A percentile compares a stretch with the other conserved stretches of the same genome.
Evolutionary conservation across 2,797 vertebrate species (phyloP).

Genomic region (Cryptoblepharus egeriae): DNA sequence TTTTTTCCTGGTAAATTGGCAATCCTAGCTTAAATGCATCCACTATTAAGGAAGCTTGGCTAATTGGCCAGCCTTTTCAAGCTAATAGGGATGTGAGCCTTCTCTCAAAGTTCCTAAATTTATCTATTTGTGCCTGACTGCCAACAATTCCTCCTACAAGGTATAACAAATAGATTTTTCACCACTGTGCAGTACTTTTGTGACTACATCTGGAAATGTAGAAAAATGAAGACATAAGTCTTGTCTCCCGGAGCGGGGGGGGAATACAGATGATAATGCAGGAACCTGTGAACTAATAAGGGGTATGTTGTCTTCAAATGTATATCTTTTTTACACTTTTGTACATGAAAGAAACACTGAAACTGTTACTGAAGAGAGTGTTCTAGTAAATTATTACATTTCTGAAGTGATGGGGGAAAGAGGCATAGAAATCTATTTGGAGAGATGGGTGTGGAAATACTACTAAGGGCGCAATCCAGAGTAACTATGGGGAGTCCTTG

Average conservation of each 20-base stretch:
- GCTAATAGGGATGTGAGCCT: not conserved
- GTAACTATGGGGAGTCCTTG: too few relatives aligned
- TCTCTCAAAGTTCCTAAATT: not conserved
- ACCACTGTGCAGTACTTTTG: not conserved
- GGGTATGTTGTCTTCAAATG: not conserved
- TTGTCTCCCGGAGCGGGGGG: not conserved
- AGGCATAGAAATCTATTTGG: not conserved
- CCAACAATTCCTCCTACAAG: not conserved
- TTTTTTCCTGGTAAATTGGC: not conserved
- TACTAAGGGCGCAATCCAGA: too few relatives aligned
- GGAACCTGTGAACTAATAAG: not conserved
- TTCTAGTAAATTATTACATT: not conserved
- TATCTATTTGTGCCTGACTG: not conserved
- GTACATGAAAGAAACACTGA: not conserved
- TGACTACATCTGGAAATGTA: not conserved
- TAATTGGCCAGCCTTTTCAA: not conserved
- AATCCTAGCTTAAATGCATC: not conserved
- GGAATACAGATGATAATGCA: not conserved
- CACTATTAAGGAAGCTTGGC: not conserved
- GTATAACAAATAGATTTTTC: not conserved
- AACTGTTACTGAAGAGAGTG: not conserved
- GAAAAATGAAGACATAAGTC: not conserved
- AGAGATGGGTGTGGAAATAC: not conserved
- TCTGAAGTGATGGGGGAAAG: not conserved
- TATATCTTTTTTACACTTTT: not conserved